These are phyloP conservation scores for Sylvilagus bachmani DNA, from an alignment of 2,113 vertebrate genomes.

Conservation along the genomic window DNA sequence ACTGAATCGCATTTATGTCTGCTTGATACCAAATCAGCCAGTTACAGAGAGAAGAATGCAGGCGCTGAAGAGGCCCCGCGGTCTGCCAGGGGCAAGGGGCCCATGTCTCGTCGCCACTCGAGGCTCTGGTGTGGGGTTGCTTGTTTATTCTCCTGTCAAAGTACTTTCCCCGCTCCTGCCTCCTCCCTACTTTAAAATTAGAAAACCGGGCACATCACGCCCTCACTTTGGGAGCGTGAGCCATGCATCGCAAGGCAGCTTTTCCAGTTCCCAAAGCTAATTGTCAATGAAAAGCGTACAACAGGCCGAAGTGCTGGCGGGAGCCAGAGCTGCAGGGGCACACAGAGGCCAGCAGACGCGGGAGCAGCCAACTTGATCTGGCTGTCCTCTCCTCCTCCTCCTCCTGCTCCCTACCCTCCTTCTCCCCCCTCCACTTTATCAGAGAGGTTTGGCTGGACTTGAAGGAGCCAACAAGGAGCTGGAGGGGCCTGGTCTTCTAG, in stretches of 20 bases:
- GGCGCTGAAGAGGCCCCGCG: too few species aligned
- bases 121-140: not conserved
- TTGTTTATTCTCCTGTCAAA: not conserved
- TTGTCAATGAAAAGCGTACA: constrained; percentile 85
- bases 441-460: constrained; percentile 83
- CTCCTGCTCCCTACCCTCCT: constrained; percentile 61
- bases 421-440: constrained; percentile 80
- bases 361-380: constrained; percentile 85
- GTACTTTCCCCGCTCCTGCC: not conserved
- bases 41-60: not conserved
- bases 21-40: not conserved
- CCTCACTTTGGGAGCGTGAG: constrained; percentile 79
- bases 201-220: constrained; percentile 52
- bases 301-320: constrained; percentile 85
- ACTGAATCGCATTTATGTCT: not conserved
- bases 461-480: constrained; percentile 81
- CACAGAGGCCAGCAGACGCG: constrained; percentile 82
- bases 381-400: constrained; percentile 69
- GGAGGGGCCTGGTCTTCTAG: constrained; percentile 75
- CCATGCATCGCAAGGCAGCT: constrained; percentile 74
- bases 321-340: constrained; percentile 75
- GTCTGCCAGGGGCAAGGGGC: not conserved
- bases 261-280: constrained; percentile 82
- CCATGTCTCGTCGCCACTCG: not conserved
- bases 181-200: constrained; percentile 48